These are phyloP conservation scores for Rostratula benghalensis DNA, from an alignment of 2,113 vertebrate species.

Conservation along the genomic window DNA sequence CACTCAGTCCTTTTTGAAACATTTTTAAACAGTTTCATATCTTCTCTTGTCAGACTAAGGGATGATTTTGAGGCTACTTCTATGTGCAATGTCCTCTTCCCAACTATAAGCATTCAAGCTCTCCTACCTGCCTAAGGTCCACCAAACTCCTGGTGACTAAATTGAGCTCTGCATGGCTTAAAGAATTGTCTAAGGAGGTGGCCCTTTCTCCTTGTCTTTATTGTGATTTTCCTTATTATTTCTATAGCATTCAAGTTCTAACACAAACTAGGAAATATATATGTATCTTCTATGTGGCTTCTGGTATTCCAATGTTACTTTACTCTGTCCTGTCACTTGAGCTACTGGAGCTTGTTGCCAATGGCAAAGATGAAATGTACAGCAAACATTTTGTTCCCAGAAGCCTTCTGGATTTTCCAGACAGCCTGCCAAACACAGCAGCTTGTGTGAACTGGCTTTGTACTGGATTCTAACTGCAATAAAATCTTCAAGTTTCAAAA, in stretches of 20 bases:
- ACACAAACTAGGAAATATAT: background rate
- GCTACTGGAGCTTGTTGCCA: background rate
- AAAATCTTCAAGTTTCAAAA: background rate
- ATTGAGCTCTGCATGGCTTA: background rate
- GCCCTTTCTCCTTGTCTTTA: background rate
- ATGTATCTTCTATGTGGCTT: background rate
- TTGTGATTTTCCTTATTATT: background rate
- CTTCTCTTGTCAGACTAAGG: background rate
- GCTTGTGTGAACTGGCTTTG: background rate
- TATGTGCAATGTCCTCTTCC: background rate
- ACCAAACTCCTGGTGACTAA: background rate
- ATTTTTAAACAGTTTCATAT: background rate
- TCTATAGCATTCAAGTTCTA: background rate
- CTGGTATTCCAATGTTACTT: background rate
- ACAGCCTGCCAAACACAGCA: background rate
- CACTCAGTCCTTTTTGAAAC: background rate
- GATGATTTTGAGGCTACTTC: background rate
- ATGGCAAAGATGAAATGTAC: background rate
- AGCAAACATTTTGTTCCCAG: background rate
- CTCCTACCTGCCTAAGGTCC: background rate
- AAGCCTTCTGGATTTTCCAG: slow-evolving; percentile 39
- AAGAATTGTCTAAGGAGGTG: background rate
- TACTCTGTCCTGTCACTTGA: background rate
- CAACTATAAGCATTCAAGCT: background rate
- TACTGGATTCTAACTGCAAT: background rate